Evolutionary conservation across 2,113 vertebrate species (phyloP), one percentile per base, ranked within the genome.

Genomic region (Plestiodon gilberti): DNA sequence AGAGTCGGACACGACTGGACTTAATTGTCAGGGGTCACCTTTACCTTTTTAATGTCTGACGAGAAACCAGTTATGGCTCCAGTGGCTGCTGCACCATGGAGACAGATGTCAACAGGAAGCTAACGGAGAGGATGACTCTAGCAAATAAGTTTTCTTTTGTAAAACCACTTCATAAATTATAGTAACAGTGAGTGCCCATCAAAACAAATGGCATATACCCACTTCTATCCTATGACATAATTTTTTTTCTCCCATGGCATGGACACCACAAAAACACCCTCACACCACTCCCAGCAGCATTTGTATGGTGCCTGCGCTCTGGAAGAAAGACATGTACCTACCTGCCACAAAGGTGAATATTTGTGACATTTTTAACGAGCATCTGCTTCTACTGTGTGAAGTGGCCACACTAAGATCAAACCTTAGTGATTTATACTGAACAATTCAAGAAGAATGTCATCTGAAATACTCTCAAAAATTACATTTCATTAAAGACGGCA

Each of bases 341-440:
- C 14, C 9, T 77, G 61, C 76, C 3, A 70, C 48, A 40, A 17
- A n/a, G n/a, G 2, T 52, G 30, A 38, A 28, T 8, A 75, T 28
- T 64, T 22, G 61, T 10, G n/a, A 74, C 22, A n/a, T 30, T n/a
- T 23, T 38, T 17, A 30, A 64, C 23, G 23, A 38, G 35, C 33
- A 61, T 9, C 77, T 35, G 9, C n/a, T 61, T 59, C 82, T 61
- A n/a, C 25, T 48, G 15, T 82, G 48, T 70, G 55, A 70, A 82
- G 14, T 64, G 28, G 28, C 25, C n/a, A 28, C 14, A 7, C 13
- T 17, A 6, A 35, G 13, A 38, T 69, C 55, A 6, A 28, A 2
- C 28, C 55, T 86, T 76, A 85, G 69, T 87, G 85, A 82, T n/a
- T 70, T 43, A 10, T 79, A 88, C 90, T 28, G 35, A 80, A 38